Percentiles rank a stretch among this genome's conserved stretches.
phyloP scores from a whole-genome alignment of 2,113 vertebrate species.

The Trogon melanurus region DNA sequence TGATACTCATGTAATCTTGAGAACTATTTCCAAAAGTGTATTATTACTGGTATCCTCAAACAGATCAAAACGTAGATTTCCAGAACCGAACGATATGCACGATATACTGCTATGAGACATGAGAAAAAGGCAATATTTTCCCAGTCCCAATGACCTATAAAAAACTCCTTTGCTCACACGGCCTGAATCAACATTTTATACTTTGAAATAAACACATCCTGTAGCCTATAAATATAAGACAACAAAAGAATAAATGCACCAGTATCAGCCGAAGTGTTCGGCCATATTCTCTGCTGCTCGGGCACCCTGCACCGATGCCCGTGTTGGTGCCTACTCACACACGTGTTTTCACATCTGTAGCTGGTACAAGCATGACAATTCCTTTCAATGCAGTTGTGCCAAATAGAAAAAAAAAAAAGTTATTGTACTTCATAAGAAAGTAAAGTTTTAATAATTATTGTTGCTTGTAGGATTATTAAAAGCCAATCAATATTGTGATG shows the following conservation, averaged over 20 bases:
- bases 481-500: not conserved
- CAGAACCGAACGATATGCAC: not conserved
- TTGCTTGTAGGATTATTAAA: not conserved
- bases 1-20: constrained; percentile 26
- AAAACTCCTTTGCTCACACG: not conserved
- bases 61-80: constrained; percentile 37
- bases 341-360: rapidly evolving
- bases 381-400: not conserved
- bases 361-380: not conserved
- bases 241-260: not conserved
- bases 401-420: not conserved
- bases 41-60: constrained; percentile 37
- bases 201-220: not conserved
- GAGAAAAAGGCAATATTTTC: not conserved
- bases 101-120: not conserved
- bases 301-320: rapidly evolving
- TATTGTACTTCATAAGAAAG: not conserved
- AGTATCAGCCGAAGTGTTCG: not conserved
- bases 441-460: not conserved
- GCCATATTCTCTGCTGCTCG: not conserved
- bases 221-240: not conserved
- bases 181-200: not conserved
- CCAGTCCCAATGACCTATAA: constrained; percentile 21
- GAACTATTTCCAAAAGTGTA: constrained; percentile 39
- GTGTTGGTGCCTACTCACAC: rapidly evolving